Base-by-base conservation (phyloP, 2,113 vertebrate species). In the Sinocyclocheilus maitianheensis region DNA sequence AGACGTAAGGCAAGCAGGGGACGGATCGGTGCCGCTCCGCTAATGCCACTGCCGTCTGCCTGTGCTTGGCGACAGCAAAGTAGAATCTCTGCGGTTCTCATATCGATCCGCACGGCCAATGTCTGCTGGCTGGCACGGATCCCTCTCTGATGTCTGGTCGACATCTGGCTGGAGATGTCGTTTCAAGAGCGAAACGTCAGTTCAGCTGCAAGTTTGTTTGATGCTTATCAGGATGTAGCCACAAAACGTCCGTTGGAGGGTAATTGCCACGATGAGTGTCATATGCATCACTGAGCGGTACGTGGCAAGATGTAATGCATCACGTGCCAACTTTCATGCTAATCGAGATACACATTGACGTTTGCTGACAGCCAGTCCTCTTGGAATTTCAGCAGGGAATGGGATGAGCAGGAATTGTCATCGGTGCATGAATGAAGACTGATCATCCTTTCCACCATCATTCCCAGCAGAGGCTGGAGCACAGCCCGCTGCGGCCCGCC, bases 101-200 rank as follows among this genome's bases (percentile, higher is more conserved):
- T 53, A 94, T 95, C 90, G 92, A 94, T 93, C 86, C 55, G 69
- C 78, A 43, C 69, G 88, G 90, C 90, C 89, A 60, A 87, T 88
- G 90, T 94, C 91, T 92, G 88, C 81, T 81, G 86, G 87, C 90
- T 89, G 86, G 83, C 90, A 89, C 79, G 86, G 89, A 93, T 91
- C 85, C 88, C 79, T 85, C 84, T 90, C 85, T 92, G 84, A 91
- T 91, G 93, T 89, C 90, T 81, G 75, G 85, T 88, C 89, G 89
- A 30, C 85, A 62, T 88, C 85, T 89, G 71, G 63, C 30, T 60
- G 18, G 40, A 16, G n/a, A 24, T 65, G 30, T 24, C 58, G 18
- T 40, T 71, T 74, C 72, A 67, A 60, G 48, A 71, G 46, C 18
- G 81, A 85, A 82, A 82, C 76, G 48, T 24, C 26, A 43, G 8